phyloP scores from a whole-genome alignment of 2,113 vertebrate species.

The Mugil cephalus region DNA sequence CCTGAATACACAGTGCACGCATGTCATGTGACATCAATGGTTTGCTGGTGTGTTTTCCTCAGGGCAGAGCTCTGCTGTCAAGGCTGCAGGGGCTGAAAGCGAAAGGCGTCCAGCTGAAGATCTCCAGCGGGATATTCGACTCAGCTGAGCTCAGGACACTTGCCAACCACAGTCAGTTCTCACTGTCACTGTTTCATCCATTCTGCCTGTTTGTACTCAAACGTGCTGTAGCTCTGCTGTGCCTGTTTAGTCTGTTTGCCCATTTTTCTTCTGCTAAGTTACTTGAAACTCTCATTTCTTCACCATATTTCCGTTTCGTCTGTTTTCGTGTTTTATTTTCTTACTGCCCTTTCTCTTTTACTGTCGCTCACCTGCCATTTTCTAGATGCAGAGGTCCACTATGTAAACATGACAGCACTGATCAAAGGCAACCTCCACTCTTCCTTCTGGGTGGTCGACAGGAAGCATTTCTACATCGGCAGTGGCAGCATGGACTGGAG shows the following conservation, averaged over 20 bases:
- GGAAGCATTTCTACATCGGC: conserved; percentile 93
- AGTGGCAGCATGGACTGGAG: conserved; percentile 94
- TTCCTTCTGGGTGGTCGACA: conserved; percentile 97
- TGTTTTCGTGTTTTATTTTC: background rate
- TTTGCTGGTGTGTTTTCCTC: conserved; percentile 39
- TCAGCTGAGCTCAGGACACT: conserved; percentile 77
- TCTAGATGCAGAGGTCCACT: conserved; percentile 92
- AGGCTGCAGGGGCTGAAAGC: conserved; percentile 76
- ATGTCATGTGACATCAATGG: conserved; percentile 8
- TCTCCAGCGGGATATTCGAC: conserved; percentile 75
- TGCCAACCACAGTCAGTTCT: conserved; percentile 64
- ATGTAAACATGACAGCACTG: conserved; percentile 92
- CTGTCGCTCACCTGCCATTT: conserved; percentile 3
- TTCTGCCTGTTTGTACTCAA: conserved; percentile 18
- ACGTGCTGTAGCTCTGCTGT: conserved; percentile 18
- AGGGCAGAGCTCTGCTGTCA: conserved; percentile 80
- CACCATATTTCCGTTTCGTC: background rate
- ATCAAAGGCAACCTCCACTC: conserved; percentile 91
- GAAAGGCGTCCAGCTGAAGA: conserved; percentile 77
- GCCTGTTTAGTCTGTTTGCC: conserved; percentile 11
- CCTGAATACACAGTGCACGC: background rate
- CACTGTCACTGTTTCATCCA: conserved; percentile 3
- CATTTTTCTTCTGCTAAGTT: background rate
- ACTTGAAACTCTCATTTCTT: background rate
- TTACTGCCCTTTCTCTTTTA: background rate